These are phyloP conservation scores for Leptoteleia sp. DNA, from an alignment of 1,140 invertebrate genomes.

Conservation along the genomic window DNA sequence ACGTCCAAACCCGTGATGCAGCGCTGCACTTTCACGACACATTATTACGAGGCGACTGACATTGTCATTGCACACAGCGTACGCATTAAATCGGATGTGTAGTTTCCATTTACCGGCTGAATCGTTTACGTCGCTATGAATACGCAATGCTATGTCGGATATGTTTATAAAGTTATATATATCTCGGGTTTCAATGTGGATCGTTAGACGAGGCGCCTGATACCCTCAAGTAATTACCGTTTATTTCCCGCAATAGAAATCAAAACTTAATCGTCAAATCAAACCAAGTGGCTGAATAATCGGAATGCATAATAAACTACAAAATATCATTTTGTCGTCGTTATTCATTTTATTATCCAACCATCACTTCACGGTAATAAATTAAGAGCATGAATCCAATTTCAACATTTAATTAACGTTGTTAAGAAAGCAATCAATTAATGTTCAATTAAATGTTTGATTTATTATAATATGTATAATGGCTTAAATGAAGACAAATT, in stretches of 20 bases:
- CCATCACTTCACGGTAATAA: too few species aligned
- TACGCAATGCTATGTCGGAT: constrained; percentile 51
- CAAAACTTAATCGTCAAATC: constrained; percentile 34
- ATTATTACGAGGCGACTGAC: constrained; percentile 59
- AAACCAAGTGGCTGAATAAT: constrained; percentile 6
- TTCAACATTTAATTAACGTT: too few species aligned
- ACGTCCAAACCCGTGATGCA: constrained; percentile 52
- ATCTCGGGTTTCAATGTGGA: constrained; percentile 19
- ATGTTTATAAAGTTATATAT: constrained; percentile 49
- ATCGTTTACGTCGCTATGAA: constrained; percentile 65
- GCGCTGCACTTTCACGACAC: constrained; percentile 55
- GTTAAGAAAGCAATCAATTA: too few species aligned
- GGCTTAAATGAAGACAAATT: too few species aligned
- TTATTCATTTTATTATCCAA: too few species aligned
- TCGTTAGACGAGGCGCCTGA: constrained; percentile 36
- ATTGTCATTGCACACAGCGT: constrained; percentile 54
- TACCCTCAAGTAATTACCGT: constrained; percentile 47
- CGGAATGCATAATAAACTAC: too few species aligned
- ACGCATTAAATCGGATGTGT: constrained; percentile 66
- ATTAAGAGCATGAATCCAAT: too few species aligned
- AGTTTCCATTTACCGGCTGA: constrained; percentile 64
- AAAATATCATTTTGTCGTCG: too few species aligned
- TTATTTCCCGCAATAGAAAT: constrained; percentile 44
- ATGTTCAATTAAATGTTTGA: too few species aligned
- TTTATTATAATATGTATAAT: too few species aligned